Base-by-base conservation (phyloP, 2,888 invertebrate species). In the Arctia plantaginis region DNA sequence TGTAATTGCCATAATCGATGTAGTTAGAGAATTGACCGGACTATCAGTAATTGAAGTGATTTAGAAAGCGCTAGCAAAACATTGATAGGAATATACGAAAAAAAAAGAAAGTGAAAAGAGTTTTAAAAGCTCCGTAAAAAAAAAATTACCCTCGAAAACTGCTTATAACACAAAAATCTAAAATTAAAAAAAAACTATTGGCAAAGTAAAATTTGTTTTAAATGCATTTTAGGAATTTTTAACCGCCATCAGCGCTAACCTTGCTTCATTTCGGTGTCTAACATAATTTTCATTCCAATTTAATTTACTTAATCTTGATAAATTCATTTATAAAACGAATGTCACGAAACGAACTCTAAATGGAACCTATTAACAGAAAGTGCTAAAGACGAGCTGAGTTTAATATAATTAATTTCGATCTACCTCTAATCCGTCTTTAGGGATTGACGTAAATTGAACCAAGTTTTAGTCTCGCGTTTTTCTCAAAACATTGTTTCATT, bases 241-340 rank as follows among this genome's bases (percentile, higher is more conserved):
- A 4, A 20, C 27, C 23, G 27, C 71, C 79, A 76, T 79, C 74
- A 74, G 75, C 79, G 72, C 76, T 82, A 82, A 85, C 73, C 79
- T n/a, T 75, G 83, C 81, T 87, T 82, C 81, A 86, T 87, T 86
- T 84, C 82, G 80, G 74, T 69, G 73, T 82, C 79, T 80, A 82
- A 84, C 77, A 82, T 73, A 85, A 88, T 88, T 88, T 87, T 85
- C 85, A 85, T 87, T 88, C 80, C 77, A 81, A 82, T 82, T 84
- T 86, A 90, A 91, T 91, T 91, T 85, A 83, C 84, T 88, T 77
- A 88, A 87, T 87, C 87, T 88, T 89, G 88, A 90, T 86, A 86
- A 88, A 90, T 91, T 90, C 80, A 90, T 89, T 92, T 89, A 90
- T 87, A 84, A 89, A 90, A 91, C 91, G 90, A 88, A 91, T 90